Percentiles rank a stretch among this genome's conserved stretches.
Evolutionary conservation across 2,113 vertebrate species (phyloP).

Genomic region (Thamnaconus septentrionalis): DNA sequence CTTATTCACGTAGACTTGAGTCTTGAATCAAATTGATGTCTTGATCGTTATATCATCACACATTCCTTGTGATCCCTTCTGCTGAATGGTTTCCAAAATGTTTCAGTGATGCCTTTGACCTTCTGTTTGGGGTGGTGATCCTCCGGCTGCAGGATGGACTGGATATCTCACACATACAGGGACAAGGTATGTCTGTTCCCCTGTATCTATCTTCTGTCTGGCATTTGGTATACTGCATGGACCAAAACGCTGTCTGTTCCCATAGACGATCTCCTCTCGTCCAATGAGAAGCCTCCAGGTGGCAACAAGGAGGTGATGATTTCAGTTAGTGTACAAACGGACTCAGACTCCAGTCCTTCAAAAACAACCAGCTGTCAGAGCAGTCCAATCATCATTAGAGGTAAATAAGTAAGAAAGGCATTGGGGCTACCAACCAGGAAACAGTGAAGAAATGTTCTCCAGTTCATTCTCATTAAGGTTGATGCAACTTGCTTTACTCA

Average conservation of each 20-base stretch:
- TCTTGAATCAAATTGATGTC: too few relatives aligned
- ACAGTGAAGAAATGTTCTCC: too few relatives aligned
- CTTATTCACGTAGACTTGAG: too few relatives aligned
- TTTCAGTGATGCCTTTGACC: conserved; percentile 92
- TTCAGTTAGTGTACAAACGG: conserved; percentile 77
- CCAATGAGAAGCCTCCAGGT: conserved; percentile 86
- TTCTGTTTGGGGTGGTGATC: conserved; percentile 90
- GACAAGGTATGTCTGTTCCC: conserved; percentile 77
- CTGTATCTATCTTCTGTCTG: not conserved
- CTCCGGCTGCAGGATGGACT: conserved; percentile 91
- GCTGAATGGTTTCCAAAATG: not conserved
- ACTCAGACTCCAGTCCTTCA: conserved; percentile 80
- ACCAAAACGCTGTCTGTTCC: not conserved
- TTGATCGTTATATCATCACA: too few relatives aligned
- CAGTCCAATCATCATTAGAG: conserved; percentile 79
- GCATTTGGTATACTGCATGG: too few relatives aligned
- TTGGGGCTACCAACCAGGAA: too few relatives aligned
- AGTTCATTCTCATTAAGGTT: not conserved
- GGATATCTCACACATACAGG: conserved; percentile 94
- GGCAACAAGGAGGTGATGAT: conserved; percentile 81
- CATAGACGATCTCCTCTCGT: conserved; percentile 85
- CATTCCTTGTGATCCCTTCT: too few relatives aligned
- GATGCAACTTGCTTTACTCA: too few relatives aligned
- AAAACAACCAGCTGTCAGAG: conserved; percentile 80
- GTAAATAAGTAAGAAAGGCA: conserved; percentile 56